Evolutionary conservation across 2,888 invertebrate genomes (phyloP).

Genomic region (Xanthorhoe spadicearia): DNA sequence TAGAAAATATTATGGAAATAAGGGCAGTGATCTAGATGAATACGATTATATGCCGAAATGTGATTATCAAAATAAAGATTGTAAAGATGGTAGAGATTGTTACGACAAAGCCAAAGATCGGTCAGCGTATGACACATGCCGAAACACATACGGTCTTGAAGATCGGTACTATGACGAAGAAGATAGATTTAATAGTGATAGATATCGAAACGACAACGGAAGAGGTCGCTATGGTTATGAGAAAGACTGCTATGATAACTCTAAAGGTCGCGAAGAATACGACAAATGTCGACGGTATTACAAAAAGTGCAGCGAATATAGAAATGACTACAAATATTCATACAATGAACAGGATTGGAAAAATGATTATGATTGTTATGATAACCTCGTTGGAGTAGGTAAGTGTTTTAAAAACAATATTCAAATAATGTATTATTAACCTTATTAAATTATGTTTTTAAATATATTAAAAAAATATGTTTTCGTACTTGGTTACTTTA

Average conservation of each 20-base stretch:
- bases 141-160: conserved; percentile 25
- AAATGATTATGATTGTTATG: conserved; percentile 18
- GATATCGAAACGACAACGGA: conserved; percentile 16
- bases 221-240: conserved; percentile 12
- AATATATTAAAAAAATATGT: too few relatives aligned
- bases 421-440: too few relatives aligned
- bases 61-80: conserved; percentile 23
- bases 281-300: conserved; percentile 20
- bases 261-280: conserved; percentile 15
- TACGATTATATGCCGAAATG: conserved; percentile 26
- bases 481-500: too few relatives aligned
- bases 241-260: conserved; percentile 20
- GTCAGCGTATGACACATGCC: conserved; percentile 22
- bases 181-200: conserved; percentile 16
- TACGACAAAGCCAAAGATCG: conserved; percentile 27
- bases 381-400: conserved; percentile 31
- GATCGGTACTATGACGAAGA: conserved; percentile 26
- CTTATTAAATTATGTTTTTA: too few relatives aligned
- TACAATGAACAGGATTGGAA: conserved; percentile 23
- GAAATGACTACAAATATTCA: conserved; percentile 12
- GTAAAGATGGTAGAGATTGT: conserved; percentile 29
- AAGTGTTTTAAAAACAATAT: too few relatives aligned
- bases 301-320: conserved; percentile 12
- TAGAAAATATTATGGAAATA: conserved; percentile 1
- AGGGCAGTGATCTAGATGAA: conserved; percentile 10